Evolutionary conservation across 2,113 vertebrate species (phyloP), one percentile per base, ranked within the genome.

Genomic region (Chlorodrepanis virens): DNA sequence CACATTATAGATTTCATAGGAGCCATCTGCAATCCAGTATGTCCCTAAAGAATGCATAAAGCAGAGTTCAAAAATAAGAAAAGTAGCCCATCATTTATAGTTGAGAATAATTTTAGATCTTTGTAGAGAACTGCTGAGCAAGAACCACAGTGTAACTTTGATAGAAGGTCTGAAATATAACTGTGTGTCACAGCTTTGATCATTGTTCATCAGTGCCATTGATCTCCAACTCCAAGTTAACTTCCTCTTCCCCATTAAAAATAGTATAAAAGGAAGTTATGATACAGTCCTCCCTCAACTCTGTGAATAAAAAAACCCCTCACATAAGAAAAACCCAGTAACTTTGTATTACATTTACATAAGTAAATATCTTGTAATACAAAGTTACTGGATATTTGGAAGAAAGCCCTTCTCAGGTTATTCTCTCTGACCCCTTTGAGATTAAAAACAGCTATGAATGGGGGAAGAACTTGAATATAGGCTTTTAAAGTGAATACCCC

Each of bases 281-380:
- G 3, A 2, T 60, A 39, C 12, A 79, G 6, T 44, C 14, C 11
- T 70, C 5, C 4, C 12, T 37, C 20, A 19, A 33, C 1, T 21
- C 5, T 39, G 13, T 39, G 40, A 60, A 47, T 64, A 31, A 69
- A 68, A 37, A 25, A 5, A 0, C 0, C 2, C 6, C 40, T 29
- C 20, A 50, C 25, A 29, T 18, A 19, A 68, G 28, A 27, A 59
- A 65, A 60, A 69, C 7, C 11, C 1, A 7, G 35, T 35, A 35
- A 35, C 35, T 35, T 35, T 35, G 35, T 35, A 35, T 35, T 35
- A 35, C 35, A 35, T 35, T 35, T 35, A 35, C 35, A 35, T 35
- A 35, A 42, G 12, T 23, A 87, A 57, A 71, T 37, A 45, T 1
- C 12, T 71, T 82, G 5, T 16, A 63, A 70, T 31, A 63, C 1